These are phyloP conservation scores for Myanophis thanlyinensis DNA, from an alignment of 2,113 vertebrate genomes.

Conservation along the genomic window DNA sequence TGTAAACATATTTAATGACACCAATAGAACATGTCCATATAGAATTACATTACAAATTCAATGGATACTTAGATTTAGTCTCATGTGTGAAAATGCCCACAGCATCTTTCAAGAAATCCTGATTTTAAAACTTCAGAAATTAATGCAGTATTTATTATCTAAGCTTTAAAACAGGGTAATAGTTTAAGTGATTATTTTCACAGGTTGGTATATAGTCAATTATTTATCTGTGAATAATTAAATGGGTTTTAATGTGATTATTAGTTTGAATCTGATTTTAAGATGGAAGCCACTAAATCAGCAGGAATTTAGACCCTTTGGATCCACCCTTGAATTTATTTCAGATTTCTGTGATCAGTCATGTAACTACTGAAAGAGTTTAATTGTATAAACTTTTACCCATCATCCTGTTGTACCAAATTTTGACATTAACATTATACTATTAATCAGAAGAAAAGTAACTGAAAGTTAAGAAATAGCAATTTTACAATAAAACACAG, in stretches of 20 bases:
- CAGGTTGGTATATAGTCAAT: background rate
- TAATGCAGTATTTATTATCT: constrained; percentile 14
- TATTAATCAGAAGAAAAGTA: constrained; percentile 63
- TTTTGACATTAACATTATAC: constrained; percentile 62
- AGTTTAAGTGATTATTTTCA: constrained; percentile 27
- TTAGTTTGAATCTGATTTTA: background rate
- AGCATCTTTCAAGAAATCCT: background rate
- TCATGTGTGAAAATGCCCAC: constrained; percentile 4
- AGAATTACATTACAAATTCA: background rate
- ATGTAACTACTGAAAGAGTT: constrained; percentile 32
- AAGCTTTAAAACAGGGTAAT: constrained; percentile 9
- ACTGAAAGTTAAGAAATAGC: constrained; percentile 67
- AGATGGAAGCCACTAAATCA: background rate
- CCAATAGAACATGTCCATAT: background rate
- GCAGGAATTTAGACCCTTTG: constrained; percentile 50
- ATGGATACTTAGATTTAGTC: background rate
- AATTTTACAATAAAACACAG: constrained; percentile 66
- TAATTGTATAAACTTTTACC: constrained; percentile 31
- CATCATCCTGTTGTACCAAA: constrained; percentile 72
- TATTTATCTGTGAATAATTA: background rate
- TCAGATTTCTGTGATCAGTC: constrained; percentile 60
- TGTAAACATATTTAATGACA: background rate
- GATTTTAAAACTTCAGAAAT: constrained; percentile 23
- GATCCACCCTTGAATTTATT: constrained; percentile 47
- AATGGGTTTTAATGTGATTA: background rate